Evolutionary conservation across 2,797 vertebrate genomes (phyloP), one percentile per base, ranked within the genome.

Genomic region (Pseudochirops corinnae): DNA sequence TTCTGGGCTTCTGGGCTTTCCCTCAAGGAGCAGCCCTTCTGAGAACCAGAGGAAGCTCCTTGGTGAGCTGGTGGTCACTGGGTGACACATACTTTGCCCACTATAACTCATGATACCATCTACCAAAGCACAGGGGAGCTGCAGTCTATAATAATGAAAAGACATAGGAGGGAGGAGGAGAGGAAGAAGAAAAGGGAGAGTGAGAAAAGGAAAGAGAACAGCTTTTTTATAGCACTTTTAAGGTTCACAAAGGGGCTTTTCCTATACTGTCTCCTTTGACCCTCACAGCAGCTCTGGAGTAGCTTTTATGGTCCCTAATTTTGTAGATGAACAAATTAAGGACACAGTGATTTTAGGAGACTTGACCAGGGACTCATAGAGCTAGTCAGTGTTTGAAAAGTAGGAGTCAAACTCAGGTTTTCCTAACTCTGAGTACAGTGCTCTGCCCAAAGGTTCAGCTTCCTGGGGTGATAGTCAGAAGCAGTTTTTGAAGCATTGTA

Each of bases 281-380:
- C 87, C 90, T 94, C n/a, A 55, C 50, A 94, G 1, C 31, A 29
- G n/a, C 93, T 33, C 18, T 46, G 31, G 90, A 60, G 29, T 91
- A 5, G 55, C 90, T 87, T 96, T 91, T 93, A 91, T 87, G 13
- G 2, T 62, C 90, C 58, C 53, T 31, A 29, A 29, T 91, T 93
- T 94, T 95, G n/a, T 92, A 91, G n/a, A 57, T 92, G 56, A 92
- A 56, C 33, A 92, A 91, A 91, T 1, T 92, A n/a, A 26, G 52
- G 57, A 28, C 58, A 13, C 58, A 31, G 58, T 1, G 3, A 12
- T 3, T 4, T 31, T 62, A 62, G 29, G 29, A 60, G 58, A 33
- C 26, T 55, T 90, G 1, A 26, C 91, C 1, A 26, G 55, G 28
- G 52, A 92, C 58, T 52, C 52, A 62, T 53, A 92, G 24, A 96